These are phyloP conservation scores for Arrhopalites spinosus DNA, from an alignment of 2,888 invertebrate genomes.

Conservation along the genomic window DNA sequence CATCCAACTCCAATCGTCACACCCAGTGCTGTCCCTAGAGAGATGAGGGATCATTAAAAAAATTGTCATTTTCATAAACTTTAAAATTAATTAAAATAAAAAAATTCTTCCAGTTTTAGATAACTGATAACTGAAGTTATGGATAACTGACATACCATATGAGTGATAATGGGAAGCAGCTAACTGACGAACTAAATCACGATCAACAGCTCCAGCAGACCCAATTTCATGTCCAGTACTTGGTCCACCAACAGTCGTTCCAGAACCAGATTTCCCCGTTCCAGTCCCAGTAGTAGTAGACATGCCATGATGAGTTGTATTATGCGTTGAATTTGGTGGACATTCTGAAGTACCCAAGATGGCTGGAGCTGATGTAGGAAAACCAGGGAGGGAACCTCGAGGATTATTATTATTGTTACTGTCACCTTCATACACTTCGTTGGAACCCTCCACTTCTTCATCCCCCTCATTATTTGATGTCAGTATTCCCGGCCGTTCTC, in stretches of 20 bases:
- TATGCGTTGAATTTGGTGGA: constrained; percentile 54
- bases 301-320: constrained; percentile 24
- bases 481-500: constrained; percentile 23
- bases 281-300: neutral
- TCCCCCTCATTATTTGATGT: constrained; percentile 24
- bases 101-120: no score
- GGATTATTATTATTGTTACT: constrained; percentile 30
- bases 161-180: constrained; percentile 77
- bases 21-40: constrained; percentile 82
- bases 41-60: no score
- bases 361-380: constrained; percentile 52
- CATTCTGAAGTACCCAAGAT: constrained; percentile 55
- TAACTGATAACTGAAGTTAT: no score
- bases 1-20: constrained; percentile 85
- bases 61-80: no score
- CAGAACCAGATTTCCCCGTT: constrained; percentile 18
- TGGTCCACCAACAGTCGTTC: no score
- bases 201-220: constrained; percentile 24
- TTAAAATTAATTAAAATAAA: no score
- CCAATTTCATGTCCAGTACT: constrained; percentile 26
- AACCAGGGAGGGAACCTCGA: constrained; percentile 23
- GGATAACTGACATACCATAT: no score
- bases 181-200: constrained; percentile 61
- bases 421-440: constrained; percentile 24
- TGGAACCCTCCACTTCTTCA: constrained; percentile 33